Evolutionary conservation across 2,888 invertebrate species (phyloP).

Genomic region (Lamproptera curius): DNA sequence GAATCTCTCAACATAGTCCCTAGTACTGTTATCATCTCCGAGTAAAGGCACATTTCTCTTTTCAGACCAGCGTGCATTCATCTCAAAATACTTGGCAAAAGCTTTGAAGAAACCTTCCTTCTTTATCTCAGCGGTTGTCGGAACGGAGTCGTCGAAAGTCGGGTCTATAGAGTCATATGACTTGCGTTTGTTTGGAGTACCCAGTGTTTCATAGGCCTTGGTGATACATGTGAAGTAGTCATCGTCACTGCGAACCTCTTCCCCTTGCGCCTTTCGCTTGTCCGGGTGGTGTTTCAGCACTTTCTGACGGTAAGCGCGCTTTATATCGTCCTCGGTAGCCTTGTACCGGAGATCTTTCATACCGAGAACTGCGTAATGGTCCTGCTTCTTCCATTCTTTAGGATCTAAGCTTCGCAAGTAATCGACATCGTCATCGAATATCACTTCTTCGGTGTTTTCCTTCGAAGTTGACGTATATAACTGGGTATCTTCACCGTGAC

Average conservation of each 20-base stretch:
- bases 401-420: constrained; percentile 94
- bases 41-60: constrained; percentile 90
- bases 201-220: constrained; percentile 95
- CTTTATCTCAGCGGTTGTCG: constrained; percentile 85
- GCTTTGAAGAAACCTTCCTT: constrained; percentile 86
- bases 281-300: constrained; percentile 97
- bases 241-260: constrained; percentile 91
- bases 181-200: constrained; percentile 87
- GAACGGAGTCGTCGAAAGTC: constrained; percentile 92
- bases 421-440: constrained; percentile 84
- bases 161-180: constrained; percentile 99
- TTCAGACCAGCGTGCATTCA: constrained; percentile 95
- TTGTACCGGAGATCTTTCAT: constrained; percentile 88
- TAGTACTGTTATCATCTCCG: constrained; percentile 85
- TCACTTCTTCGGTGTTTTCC: constrained; percentile 64
- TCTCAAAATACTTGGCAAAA: constrained; percentile 83
- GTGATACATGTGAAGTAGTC: constrained; percentile 99
- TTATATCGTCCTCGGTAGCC: constrained; percentile 95
- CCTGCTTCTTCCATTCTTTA: constrained; percentile 98
- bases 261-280: constrained; percentile 94
- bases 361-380: constrained; percentile 97
- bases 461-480: constrained; percentile 59
- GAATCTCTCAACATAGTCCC: constrained; percentile 93
- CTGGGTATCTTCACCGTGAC: constrained; percentile 67
- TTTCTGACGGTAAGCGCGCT: constrained; percentile 90